Conservation (phyloP, 2,113 vertebrate genomes). For the Nothoprocta perdicaria region DNA sequence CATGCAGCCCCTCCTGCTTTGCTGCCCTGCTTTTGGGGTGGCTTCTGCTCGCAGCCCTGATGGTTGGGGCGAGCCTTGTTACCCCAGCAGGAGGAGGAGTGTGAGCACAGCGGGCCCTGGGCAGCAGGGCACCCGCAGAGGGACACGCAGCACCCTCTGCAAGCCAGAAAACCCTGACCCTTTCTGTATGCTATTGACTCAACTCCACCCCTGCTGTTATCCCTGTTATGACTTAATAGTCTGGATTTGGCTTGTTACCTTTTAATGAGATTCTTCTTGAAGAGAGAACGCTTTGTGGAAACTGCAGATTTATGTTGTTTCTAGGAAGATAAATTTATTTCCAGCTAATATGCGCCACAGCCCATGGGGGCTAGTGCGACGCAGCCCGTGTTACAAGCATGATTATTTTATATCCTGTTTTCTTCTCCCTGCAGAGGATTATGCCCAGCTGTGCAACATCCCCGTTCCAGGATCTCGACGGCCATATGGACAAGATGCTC, state of each 20-base stretch:
- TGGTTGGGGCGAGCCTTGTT: neutral
- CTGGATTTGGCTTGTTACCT: constrained; percentile 35
- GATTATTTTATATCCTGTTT: constrained; percentile 55
- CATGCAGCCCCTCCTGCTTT: neutral
- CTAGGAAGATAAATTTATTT: constrained; percentile 65
- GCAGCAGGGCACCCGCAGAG: neutral
- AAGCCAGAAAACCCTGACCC: constrained; percentile 1
- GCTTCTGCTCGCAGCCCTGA: neutral
- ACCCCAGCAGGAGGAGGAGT: neutral
- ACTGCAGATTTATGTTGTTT: constrained; percentile 42
- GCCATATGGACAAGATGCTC: constrained; percentile 88
- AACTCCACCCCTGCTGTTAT: constrained; percentile 38
- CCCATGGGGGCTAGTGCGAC: constrained; percentile 27
- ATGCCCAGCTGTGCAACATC: constrained; percentile 92
- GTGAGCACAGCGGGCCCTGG: neutral
- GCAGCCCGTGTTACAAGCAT: constrained; percentile 40
- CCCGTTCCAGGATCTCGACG: constrained; percentile 75
- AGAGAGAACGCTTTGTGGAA: constrained; percentile 31
- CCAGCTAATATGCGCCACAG: constrained; percentile 38
- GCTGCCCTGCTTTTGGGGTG: neutral
- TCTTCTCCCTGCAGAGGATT: constrained; percentile 81
- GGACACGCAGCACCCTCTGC: neutral
- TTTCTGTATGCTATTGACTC: constrained; percentile 13
- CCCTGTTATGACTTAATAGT: neutral
- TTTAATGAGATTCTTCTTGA: constrained; percentile 43